These are phyloP conservation scores for Poeciliopsis paucimaculata DNA, from an alignment of 2,797 vertebrate species.

Conservation along the genomic window DNA sequence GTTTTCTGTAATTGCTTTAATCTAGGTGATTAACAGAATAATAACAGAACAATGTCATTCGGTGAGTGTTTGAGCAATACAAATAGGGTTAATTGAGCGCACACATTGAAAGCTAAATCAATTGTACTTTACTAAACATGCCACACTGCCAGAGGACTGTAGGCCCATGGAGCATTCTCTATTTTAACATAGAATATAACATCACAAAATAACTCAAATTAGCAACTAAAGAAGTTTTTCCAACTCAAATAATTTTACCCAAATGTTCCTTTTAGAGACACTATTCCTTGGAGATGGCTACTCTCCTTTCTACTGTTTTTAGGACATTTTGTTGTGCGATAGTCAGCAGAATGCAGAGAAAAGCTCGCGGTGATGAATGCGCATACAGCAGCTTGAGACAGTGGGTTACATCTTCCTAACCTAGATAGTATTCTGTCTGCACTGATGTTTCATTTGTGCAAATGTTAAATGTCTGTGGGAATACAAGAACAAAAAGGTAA, in stretches of 20 bases:
- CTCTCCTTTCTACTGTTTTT: slow-evolving; percentile 66
- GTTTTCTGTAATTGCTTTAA: neutral
- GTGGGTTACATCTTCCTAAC: slow-evolving; percentile 40
- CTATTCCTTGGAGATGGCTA: slow-evolving; percentile 44
- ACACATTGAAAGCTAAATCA: neutral
- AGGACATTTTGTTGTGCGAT: slow-evolving; percentile 51
- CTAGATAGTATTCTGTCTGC: slow-evolving; percentile 34
- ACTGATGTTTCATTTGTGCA: slow-evolving; percentile 2
- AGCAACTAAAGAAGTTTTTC: neutral
- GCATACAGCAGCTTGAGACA: slow-evolving; percentile 3
- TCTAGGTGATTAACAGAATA: neutral
- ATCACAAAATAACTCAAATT: neutral
- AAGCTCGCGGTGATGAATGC: slow-evolving; percentile 65
- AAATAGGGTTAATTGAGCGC: neutral
- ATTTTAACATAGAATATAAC: neutral
- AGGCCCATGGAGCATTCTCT: neutral
- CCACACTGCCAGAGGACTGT: neutral
- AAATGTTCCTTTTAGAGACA: neutral
- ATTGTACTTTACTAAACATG: neutral
- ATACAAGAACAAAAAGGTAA: slow-evolving; percentile 8
- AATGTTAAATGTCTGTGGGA: neutral
- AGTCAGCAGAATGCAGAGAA: slow-evolving; percentile 69
- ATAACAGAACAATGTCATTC: neutral
- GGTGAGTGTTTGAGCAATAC: neutral
- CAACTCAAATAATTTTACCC: neutral